Evolutionary conservation across 2,113 vertebrate species (phyloP).

Genomic region (Geothlypis trichas): DNA sequence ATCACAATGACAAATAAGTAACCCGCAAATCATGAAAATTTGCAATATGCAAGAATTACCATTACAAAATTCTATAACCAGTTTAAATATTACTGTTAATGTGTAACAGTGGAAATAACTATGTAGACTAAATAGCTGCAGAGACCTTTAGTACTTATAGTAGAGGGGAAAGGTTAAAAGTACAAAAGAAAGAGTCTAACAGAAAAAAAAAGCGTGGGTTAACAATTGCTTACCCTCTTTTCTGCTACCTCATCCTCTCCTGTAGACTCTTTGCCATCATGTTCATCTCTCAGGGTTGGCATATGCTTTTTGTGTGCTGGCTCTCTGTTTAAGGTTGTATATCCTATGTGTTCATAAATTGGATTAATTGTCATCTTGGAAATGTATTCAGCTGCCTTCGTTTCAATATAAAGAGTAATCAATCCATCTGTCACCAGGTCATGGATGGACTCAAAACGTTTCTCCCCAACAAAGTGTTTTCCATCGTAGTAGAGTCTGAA

Average conservation of each 20-base stretch:
- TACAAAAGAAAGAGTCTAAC: constrained; percentile 41
- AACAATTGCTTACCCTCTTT: constrained; percentile 89
- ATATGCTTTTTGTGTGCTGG: constrained; percentile 89
- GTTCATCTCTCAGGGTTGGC: constrained; percentile 82
- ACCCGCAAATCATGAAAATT: neutral
- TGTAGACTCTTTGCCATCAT: constrained; percentile 81
- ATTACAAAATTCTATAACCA: neutral
- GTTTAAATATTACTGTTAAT: neutral
- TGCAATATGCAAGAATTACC: neutral
- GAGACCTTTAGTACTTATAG: neutral
- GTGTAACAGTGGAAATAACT: neutral
- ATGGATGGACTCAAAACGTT: constrained; percentile 88
- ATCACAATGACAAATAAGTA: neutral
- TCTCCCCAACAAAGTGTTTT: constrained; percentile 88
- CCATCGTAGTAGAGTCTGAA: constrained; percentile 89
- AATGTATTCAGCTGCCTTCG: constrained; percentile 88
- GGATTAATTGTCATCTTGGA: constrained; percentile 90
- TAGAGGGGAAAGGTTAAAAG: neutral
- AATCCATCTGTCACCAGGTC: constrained; percentile 89
- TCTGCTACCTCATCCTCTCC: constrained; percentile 85
- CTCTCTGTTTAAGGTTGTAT: constrained; percentile 94
- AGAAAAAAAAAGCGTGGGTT: constrained; percentile 65
- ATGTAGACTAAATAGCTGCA: neutral
- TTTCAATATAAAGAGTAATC: constrained; percentile 90
- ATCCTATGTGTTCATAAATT: constrained; percentile 91